Evolutionary conservation across 2,113 vertebrate species (phyloP), one percentile per base, ranked within the genome.

Genomic region (Girardinichthys multiradiatus): DNA sequence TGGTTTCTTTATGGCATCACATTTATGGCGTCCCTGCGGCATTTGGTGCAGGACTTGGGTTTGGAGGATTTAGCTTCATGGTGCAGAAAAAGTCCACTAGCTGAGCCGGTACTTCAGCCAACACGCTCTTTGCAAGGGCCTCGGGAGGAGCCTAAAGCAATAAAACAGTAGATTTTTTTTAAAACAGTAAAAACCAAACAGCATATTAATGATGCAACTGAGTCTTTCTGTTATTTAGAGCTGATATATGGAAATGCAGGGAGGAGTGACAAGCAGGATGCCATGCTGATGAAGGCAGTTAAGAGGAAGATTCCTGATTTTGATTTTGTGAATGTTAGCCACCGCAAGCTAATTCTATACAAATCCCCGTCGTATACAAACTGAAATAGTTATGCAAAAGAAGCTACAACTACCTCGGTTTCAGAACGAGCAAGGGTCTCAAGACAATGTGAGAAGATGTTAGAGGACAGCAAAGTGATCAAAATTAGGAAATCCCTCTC

Each of bases 81-180:
- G 80, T 77, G 57, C 48, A 93, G 74, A 90, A 93, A 58, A 90
- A 94, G 27, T 85, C 86, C 75, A 91, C 87, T 60, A 95, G 76
- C 83, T 95, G 94, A 74, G 51, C 28, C 2, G 94, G 94, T 24
- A 95, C 89, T 79, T 95, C 94, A 13, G 94, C 94, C 77, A 95
- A 51, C 54, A 95, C 94, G 4, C 72, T 85, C 85, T 93, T 91
- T 0, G 94, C 90, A 57, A 95, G 70, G 0, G 89, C 93, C 73
- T 95, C 94, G 45, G 27, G 71, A 0, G 93, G 91, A 83, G 61
- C 79, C 94, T 95, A 73, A 17, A 4, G 21, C 0, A 5, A 4
- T 21, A 19, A 5, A 48, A 61, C 19, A 11, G 75, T 62, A n/a
- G 19, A 48, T 54, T 54, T 54, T n/a, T 54, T 19, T 29, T 0